Evolutionary conservation across 2,888 invertebrate genomes (phyloP).

Genomic region (Fragum whitleyi): DNA sequence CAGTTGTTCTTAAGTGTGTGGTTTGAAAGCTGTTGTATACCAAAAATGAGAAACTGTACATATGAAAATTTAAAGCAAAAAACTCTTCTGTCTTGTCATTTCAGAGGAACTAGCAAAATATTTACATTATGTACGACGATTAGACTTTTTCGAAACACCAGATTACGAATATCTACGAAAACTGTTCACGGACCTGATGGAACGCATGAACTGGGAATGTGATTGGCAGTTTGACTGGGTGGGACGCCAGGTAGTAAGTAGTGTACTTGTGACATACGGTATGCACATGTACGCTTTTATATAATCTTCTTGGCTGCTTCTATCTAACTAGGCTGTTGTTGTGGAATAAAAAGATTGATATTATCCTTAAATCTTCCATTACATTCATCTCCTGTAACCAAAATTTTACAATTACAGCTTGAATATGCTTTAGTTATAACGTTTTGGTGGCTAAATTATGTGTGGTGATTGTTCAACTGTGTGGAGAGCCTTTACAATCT

Average conservation of each 20-base stretch:
- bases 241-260: conserved; percentile 77
- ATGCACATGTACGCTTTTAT: conserved; percentile 40
- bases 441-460: too few species aligned
- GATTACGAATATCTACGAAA: conserved; percentile 99
- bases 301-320: conserved; percentile 15
- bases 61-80: too few species aligned
- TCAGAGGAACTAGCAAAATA: conserved; percentile 99
- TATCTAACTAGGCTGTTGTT: not conserved
- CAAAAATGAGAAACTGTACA: too few species aligned
- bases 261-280: conserved; percentile 30
- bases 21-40: too few species aligned
- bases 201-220: conserved; percentile 82
- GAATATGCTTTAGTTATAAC: too few species aligned
- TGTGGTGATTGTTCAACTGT: too few species aligned
- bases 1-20: too few species aligned
- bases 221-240: conserved; percentile 85
- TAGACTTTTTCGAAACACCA: conserved; percentile 99
- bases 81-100: conserved; percentile 74
- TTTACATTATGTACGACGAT: conserved; percentile 96
- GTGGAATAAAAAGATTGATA: conserved; percentile 12
- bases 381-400: too few species aligned
- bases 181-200: conserved; percentile 91
- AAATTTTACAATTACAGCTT: too few species aligned
- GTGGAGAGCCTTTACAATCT: too few species aligned
- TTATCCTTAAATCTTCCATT: too few species aligned